Evolutionary conservation across 2,888 invertebrate genomes (phyloP), one percentile per base, ranked within the genome.

Genomic region (Horisme vitalbata): DNA sequence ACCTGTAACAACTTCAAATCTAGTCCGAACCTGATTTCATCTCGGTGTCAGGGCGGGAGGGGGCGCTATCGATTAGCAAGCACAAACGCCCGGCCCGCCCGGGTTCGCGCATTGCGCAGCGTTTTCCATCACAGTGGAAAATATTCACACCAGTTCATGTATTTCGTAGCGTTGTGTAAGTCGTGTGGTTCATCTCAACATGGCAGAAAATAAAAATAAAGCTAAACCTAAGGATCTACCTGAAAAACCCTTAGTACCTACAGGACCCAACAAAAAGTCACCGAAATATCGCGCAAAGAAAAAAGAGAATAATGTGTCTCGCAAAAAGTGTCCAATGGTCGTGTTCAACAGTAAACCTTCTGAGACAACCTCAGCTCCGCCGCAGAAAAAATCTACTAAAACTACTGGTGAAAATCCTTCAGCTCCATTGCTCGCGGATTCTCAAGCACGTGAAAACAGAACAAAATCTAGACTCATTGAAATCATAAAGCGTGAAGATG

Each of bases 401-500:
- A 3, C 23, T 2, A n/a, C 4, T 1, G 2, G n/a, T 23, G 8
- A 23, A 23, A 23, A 23, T 1, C 23, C 1, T 4, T 23, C 23
- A 23, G 23, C 0, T n/a, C 0, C 1, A 23, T 1, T n/a, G 23
- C 18, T 4, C 1, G 18, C 1, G 18, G 7, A 18, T 18, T 6
- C 18, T 18, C 18, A 18, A 18, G 11, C n/a, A 7, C 26, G 6
- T 26, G 11, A 26, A 26, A 26, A 26, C 11, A 26, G 1, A 6
- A 1, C 26, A 26, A 26, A 11, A 26, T 26, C 11, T 11, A 9
- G 11, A 26, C 2, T 26, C 6, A 6, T 0, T 10, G 23, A 23
- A 28, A 21, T 21, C 2, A 8, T 38, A 7, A 32, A 45, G 15
- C n/a, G 11, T 4, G 45, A 45, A 38, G 45, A 45, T 14, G 21